Base-by-base conservation (phyloP, 1,140 invertebrate genomes). In the Heliconius hermathena region DNA sequence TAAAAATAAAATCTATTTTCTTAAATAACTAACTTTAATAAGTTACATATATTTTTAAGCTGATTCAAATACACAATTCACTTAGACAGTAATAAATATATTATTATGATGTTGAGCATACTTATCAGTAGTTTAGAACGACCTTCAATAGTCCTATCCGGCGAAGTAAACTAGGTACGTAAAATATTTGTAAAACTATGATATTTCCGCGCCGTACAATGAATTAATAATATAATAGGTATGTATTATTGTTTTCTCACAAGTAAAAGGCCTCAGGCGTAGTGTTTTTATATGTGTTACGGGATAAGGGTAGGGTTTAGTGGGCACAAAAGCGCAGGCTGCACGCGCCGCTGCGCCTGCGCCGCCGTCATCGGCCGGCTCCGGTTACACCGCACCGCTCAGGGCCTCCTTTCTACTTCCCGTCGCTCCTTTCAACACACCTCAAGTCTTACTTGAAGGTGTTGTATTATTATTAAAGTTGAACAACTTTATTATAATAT, bases 301-400 rank as follows among this genome's bases (percentile, higher is more conserved):
- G 3, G 57, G n/a, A 66, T 66, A 4, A 26, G 22, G 22, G 16
- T 9, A n/a, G n/a, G n/a, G n/a, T n/a, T n/a, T n/a, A 20, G 49
- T 2, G 49, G 18, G 49, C 18, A 66, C 60, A 66, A 66, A 66
- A 66, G 60, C 60, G 26, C 60, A 66, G 60, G 26, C 60, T 66
- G 60, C 22, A 26, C 60, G 60, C 60, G 60, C 22, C 22, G 22
- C 22, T 26, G 60, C 60, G 60, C 9, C 60, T 22, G 60, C 60
- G 22, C 22, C 26, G 60, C 20, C 60, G 9, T 22, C 54, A 20
- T 16, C 49, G 6, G 49, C 54, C 60, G 26, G 26, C 60, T 66
- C 60, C 60, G 60, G 26, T 66, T 66, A 66, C 60, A 66, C 22
- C 60, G 60, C 60, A 66, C 22, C 26, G 22, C 11, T 66, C 60